phyloP scores from a whole-genome alignment of 2,113 vertebrate genomes.

The Corythornis madagascariensis region DNA sequence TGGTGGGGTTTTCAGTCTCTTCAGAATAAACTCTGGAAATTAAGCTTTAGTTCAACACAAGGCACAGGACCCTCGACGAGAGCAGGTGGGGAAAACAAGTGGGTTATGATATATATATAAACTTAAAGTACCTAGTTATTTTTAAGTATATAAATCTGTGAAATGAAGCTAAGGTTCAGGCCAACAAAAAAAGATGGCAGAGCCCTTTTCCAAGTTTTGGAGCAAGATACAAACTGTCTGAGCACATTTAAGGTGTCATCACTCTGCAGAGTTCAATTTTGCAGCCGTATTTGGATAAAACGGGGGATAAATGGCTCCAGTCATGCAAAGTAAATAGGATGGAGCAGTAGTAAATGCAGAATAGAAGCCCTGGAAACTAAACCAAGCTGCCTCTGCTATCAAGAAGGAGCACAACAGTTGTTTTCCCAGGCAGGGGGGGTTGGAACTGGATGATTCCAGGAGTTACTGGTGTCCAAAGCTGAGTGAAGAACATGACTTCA shows the following conservation, averaged over 20 bases:
- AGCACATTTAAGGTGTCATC: neutral
- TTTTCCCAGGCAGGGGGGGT: no score
- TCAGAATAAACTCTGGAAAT: neutral
- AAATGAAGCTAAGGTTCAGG: neutral
- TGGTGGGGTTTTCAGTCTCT: neutral
- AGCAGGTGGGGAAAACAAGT: neutral
- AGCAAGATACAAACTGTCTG: neutral
- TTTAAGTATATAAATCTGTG: neutral
- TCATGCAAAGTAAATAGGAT: neutral
- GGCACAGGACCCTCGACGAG: accelerated
- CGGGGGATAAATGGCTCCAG: neutral
- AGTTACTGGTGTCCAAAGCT: neutral
- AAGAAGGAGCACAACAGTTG: neutral
- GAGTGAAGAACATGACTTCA: neutral
- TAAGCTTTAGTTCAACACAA: neutral
- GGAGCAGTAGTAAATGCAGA: neutral
- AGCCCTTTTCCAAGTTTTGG: neutral
- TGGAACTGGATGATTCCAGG: no score
- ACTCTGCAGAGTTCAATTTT: neutral
- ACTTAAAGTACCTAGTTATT: neutral
- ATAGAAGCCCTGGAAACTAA: neutral
- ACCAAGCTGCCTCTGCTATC: neutral
- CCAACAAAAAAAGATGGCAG: neutral
- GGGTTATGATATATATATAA: neutral
- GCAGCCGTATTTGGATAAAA: neutral